Conservation (phyloP, 1,140 invertebrate genomes). For the Globodera rostochiensis region DNA sequence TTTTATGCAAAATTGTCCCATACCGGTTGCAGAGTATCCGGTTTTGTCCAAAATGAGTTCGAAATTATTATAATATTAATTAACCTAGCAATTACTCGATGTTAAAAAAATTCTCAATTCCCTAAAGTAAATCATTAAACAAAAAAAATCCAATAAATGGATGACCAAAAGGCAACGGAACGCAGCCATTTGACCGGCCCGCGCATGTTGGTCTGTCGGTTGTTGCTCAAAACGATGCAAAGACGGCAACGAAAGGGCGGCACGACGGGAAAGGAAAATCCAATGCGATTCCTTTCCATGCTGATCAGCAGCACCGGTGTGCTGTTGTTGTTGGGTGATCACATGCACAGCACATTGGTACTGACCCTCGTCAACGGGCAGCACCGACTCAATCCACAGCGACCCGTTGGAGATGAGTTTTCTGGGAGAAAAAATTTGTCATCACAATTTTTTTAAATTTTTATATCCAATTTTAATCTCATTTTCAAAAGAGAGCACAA, state of each 20-base stretch:
- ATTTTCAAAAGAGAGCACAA: no score
- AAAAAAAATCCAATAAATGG: constrained; percentile 18
- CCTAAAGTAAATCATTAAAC: constrained; percentile 22
- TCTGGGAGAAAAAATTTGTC: constrained; percentile 24
- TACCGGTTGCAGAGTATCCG: no score
- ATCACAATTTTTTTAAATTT: not conserved
- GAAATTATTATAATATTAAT: no score
- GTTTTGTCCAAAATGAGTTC: no score
- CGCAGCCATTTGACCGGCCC: constrained; percentile 33
- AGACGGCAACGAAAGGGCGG: constrained; percentile 21
- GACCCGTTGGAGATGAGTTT: constrained; percentile 26
- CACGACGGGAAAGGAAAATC: constrained; percentile 44
- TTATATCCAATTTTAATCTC: not conserved
- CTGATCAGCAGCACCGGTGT: not conserved
- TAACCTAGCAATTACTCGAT: no score
- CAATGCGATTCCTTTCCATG: constrained; percentile 20
- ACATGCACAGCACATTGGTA: constrained; percentile 48
- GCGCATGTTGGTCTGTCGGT: constrained; percentile 47
- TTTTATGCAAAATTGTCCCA: no score
- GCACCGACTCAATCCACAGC: constrained; percentile 36
- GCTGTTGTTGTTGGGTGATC: constrained; percentile 10
- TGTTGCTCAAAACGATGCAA: constrained; percentile 41
- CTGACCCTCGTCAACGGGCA: constrained; percentile 41
- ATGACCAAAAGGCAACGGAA: constrained; percentile 45
- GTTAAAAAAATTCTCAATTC: no score